Percentiles rank a stretch among this genome's conserved stretches.
phyloP scores from a whole-genome alignment of 2,113 vertebrate genomes.

The Lepisosteus osseus region DNA sequence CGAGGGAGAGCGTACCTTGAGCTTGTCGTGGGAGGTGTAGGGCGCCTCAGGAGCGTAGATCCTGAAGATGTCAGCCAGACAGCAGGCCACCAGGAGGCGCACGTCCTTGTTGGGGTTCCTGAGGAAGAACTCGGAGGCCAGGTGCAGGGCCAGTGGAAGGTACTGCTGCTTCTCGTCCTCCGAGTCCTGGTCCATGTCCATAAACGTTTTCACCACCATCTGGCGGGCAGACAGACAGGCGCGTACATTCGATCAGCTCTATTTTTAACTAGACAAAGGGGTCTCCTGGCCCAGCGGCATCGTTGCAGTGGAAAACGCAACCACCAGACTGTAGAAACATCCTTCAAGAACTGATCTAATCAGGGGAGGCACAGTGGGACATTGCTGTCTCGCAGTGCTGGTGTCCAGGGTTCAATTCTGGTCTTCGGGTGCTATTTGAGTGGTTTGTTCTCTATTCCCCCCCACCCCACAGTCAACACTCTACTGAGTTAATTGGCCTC shows the following conservation, averaged over 20 bases:
- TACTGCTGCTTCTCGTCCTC: constrained; percentile 99
- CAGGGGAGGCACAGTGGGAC: too few relatives aligned
- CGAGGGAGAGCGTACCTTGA: constrained; percentile 75
- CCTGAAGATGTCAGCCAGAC: constrained; percentile 97
- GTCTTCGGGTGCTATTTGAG: too few relatives aligned
- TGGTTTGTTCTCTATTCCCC: too few relatives aligned
- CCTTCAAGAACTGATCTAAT: too few relatives aligned
- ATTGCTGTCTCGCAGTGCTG: too few relatives aligned
- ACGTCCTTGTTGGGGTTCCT: constrained; percentile 99
- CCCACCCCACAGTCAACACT: too few relatives aligned
- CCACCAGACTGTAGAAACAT: too few relatives aligned
- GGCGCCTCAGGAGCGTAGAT: constrained; percentile 98
- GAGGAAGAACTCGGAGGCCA: constrained; percentile 98
- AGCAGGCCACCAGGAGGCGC: constrained; percentile 94
- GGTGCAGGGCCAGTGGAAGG: constrained; percentile 91
- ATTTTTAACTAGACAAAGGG: too few relatives aligned
- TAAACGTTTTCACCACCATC: constrained; percentile 99
- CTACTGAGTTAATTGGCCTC: too few relatives aligned
- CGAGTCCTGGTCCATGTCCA: constrained; percentile 99
- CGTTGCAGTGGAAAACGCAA: too few relatives aligned
- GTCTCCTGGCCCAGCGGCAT: too few relatives aligned
- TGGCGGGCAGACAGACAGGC: constrained; percentile 46
- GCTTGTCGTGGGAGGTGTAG: constrained; percentile 97
- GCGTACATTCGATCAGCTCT: neutral
- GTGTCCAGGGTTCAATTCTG: too few relatives aligned